Percentiles rank a stretch among this genome's conserved stretches.
These are phyloP conservation scores for Eulemur macaco DNA, from an alignment of 2,113 vertebrate genomes.

Conservation along the genomic window DNA sequence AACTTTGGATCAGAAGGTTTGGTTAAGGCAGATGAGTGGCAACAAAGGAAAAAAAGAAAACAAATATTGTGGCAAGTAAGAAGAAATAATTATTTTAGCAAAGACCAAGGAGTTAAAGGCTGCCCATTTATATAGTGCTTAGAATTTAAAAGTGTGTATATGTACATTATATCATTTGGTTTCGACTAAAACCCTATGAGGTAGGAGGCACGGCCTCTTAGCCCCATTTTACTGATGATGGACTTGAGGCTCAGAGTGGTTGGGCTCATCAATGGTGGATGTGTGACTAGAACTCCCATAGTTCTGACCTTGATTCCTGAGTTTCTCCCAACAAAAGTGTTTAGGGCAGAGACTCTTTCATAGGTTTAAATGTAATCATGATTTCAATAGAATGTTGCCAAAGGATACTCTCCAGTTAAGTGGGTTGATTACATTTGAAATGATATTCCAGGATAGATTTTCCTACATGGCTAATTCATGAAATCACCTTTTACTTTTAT, in stretches of 20 bases:
- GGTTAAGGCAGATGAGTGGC: not conserved
- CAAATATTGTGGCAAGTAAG: not conserved
- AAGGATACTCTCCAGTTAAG: not conserved
- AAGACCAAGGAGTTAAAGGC: not conserved
- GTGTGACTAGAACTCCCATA: not conserved
- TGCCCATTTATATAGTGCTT: not conserved
- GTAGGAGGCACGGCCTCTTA: not conserved
- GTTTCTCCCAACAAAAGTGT: not conserved
- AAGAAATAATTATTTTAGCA: not conserved
- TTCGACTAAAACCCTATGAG: not conserved
- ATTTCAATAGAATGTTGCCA: not conserved
- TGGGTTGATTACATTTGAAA: not conserved
- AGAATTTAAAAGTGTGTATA: not conserved
- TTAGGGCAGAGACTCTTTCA: not conserved
- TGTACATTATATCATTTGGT: not conserved
- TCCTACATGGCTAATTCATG: not conserved
- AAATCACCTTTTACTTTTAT: not conserved
- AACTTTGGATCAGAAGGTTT: not conserved
- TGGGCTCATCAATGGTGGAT: not conserved
- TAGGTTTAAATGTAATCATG: not conserved
- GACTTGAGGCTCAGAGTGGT: not conserved
- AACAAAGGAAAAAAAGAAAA: slow-evolving; percentile 10
- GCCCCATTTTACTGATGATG: not conserved
- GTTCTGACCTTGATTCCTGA: slow-evolving; percentile 12
- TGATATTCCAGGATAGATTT: not conserved